A percentile compares a stretch with the other conserved stretches of the same genome.
Evolutionary conservation across 2,797 vertebrate species (phyloP).

Genomic region (Brachyrhaphis roseni): DNA sequence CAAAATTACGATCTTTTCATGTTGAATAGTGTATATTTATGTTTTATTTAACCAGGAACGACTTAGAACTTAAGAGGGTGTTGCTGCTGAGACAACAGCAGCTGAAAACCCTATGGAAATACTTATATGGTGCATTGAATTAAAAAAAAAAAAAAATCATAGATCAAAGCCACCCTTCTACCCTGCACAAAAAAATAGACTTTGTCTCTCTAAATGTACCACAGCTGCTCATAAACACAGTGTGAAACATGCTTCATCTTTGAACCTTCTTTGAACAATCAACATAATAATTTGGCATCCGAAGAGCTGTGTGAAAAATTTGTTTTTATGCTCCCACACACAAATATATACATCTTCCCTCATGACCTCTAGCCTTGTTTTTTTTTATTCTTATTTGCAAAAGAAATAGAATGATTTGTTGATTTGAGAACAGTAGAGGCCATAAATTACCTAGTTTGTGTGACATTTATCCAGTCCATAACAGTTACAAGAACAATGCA

Average conservation of each 20-base stretch:
- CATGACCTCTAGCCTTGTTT: not conserved
- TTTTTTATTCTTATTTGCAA: not conserved
- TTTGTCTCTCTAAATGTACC: not conserved
- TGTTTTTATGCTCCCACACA: not conserved
- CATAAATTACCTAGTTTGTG: not conserved
- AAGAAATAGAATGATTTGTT: not conserved
- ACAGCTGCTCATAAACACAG: not conserved
- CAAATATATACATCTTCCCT: not conserved
- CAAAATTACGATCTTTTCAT: not conserved
- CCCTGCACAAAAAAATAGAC: not conserved
- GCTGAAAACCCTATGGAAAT: not conserved
- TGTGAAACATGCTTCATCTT: not conserved
- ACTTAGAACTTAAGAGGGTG: not conserved
- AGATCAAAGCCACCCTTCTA: not conserved
- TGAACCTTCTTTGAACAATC: not conserved
- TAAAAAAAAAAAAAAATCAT: not conserved
- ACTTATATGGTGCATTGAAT: not conserved
- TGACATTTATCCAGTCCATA: not conserved
- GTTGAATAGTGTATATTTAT: not conserved
- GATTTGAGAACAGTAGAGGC: not conserved
- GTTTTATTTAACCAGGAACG: not conserved
- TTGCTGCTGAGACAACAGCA: not conserved
- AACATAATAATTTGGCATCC: not conserved
- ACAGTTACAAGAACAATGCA: constrained; percentile 1
- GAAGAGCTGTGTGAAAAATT: not conserved